Evolutionary conservation across 2,888 invertebrate species (phyloP), one percentile per base, ranked within the genome.

Genomic region (Drosophila sordidula): DNA sequence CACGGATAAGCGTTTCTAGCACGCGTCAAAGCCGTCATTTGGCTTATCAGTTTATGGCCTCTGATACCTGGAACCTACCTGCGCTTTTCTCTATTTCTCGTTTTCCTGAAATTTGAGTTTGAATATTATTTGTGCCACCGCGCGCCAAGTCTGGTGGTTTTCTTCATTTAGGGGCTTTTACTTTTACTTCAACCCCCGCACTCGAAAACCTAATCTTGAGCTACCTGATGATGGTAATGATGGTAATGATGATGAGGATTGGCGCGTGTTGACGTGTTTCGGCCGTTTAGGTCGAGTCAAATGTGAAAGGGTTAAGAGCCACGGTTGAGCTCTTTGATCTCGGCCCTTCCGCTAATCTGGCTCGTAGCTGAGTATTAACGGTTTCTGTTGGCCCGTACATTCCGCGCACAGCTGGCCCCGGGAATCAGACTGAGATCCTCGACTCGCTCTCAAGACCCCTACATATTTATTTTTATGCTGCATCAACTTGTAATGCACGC

Each of bases 371-470:
- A 66, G 74, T 61, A 55, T 63, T 69, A 76, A 72, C 59, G 52
- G 49, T 59, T 69, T 66, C 57, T 42, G 67, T 52, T 49, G 47
- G 46, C 81, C 81, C 75, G 78, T 78, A 74, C 59, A 78, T 73
- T 50, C 57, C 66, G 58, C 25, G 47, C 50, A 46, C 66, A 65
- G 65, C 55, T 66, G 47, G 14, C 62, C 29, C 29, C 29, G 3
- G 29, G 29, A 8, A 29, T 0, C 11, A 32, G 5, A 32, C 32
- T 32, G 11, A 11, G 3, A 4, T 32, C 32, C 11, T 32, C 9
- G 32, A 32, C 32, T 32, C 11, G 32, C 1, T 32, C 32, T 32
- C 32, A 32, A 1, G 4, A 3, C 62, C 66, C 45, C 66, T 69
- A 57, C 58, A 69, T 70, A 69, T 69, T 70, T 65, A 54, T 55